Base-by-base conservation (phyloP, 2,113 vertebrate species). In the Takifugu bimaculatus region DNA sequence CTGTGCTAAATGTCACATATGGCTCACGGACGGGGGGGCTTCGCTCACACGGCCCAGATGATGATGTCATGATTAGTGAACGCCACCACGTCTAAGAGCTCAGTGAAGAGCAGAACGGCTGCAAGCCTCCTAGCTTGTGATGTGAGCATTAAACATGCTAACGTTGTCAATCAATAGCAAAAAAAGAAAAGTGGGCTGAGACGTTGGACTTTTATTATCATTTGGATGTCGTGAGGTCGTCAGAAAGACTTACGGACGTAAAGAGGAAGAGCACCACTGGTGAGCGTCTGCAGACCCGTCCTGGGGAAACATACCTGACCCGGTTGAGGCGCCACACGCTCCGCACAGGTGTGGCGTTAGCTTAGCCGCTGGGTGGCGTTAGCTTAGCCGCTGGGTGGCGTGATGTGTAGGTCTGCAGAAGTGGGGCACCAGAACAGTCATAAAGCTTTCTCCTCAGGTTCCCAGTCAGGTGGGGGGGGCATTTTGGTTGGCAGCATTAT, bases 1-100 rank as follows among this genome's bases (percentile, higher is more conserved):
- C 44, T 57, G 56, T 70, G 70, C 63, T 50, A 55, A 76, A 73
- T 60, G 70, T 66, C 75, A 69, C 78, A 71, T 45, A 65, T 44
- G 62, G 25, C 42, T 53, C 26, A 53, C 7, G 20, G 20, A 20
- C 20, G 20, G 20, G 20, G 20, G 20, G 20, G 20, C 20, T 20
- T 20, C 20, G 20, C 20, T 20, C 20, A 20, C 20, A 20, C 20
- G 20, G 20, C 20, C 20, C 20, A 20, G 20, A 20, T 20, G 20
- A 20, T 20, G 20, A 20, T 20, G 20, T 20, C 20, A 20, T 20
- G 20, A 20, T 20, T 20, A 20, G 20, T 20, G 20, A 20, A 20
- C 20, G 54, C 35, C 9, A 3, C 7, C 35, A 4, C 6, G 35
- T 39, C 35, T 10, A 2, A 39, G 35, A 39, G 35, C 7, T 39